These are phyloP conservation scores for Otis tarda DNA, from an alignment of 2,113 vertebrate genomes.

Conservation along the genomic window DNA sequence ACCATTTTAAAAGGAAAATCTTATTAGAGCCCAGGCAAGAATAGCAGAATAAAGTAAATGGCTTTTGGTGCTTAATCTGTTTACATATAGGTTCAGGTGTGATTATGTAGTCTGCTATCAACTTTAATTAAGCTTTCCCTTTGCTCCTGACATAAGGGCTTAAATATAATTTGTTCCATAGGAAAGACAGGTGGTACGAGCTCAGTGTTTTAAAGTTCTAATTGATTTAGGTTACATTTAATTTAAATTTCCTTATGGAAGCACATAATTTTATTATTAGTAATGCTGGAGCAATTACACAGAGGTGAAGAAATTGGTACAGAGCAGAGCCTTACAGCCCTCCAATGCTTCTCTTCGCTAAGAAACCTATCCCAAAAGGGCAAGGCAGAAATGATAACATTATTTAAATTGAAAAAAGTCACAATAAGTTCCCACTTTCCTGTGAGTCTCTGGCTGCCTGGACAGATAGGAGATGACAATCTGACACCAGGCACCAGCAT, in stretches of 20 bases:
- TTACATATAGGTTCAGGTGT: constrained; percentile 22
- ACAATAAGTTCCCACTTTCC: neutral
- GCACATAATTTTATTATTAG: constrained; percentile 28
- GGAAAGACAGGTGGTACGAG: neutral
- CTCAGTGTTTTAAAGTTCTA: constrained; percentile 25
- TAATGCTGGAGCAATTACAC: constrained; percentile 23
- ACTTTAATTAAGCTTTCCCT: constrained; percentile 51
- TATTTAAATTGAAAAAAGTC: neutral
- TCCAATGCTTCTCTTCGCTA: neutral
- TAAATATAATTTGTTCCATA: constrained; percentile 11
- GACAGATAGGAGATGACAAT: neutral
- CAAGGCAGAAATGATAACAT: neutral
- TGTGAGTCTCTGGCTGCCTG: neutral
- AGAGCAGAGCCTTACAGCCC: neutral
- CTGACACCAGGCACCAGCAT: neutral
- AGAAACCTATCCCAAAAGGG: neutral
- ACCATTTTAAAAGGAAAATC: neutral
- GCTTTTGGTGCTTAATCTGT: constrained; percentile 24
- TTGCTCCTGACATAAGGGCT: constrained; percentile 28
- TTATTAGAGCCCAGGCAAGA: constrained; percentile 17
- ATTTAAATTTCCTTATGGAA: constrained; percentile 15
- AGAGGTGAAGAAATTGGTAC: neutral
- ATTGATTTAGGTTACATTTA: constrained; percentile 21
- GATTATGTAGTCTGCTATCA: constrained; percentile 19
- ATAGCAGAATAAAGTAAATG: constrained; percentile 10